Base-by-base conservation (phyloP, 2,797 vertebrate genomes). In the Merluccius polli region DNA sequence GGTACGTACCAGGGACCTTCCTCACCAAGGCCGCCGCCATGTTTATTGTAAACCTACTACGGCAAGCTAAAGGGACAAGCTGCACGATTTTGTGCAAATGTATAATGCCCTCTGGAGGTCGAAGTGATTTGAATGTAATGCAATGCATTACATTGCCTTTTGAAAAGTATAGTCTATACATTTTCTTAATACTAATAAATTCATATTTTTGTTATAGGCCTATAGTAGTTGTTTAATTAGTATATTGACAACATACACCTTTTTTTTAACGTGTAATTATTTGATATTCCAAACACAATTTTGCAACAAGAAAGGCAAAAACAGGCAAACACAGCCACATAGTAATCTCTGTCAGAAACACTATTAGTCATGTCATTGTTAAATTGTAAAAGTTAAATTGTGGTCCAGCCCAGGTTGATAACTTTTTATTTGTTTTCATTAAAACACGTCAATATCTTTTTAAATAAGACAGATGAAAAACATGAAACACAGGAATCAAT, bases 1-100 rank as follows among this genome's bases (percentile, higher is more conserved):
- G 71, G 15, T 77, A 91, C 89, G 29, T 65, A 94, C 94, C 92
- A 0, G 86, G 80, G 68, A 92, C 16, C 76, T 83, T 91, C 81
- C 90, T 92, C 10, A 75, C 71, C 72, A 94, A 1, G 78, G 76
- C 70, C 36, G 89, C 88, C 86, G 93, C 93, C 94, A 95, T 95
- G 36, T 91, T 94, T 86, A 4, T 4, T 41, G 3, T 8, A 24
- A 7, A n/a, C 21, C 1, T 12, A 29, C 68, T 89, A 92, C 88
- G 83, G 89, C 0, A 30, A 9, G 32, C 78, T 29, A 71, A 10
- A 72, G 4, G 84, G 90, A 83, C 90, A 89, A 89, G 75, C 18
- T 44, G 3, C n/a, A 70, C 71, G 10, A 9, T 11, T 68, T 68
- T 8, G 67, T 9, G 15, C 18, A 69, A 21, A 69, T 32, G 30